phyloP scores from a whole-genome alignment of 2,113 vertebrate genomes.

The Fukomys damarensis region DNA sequence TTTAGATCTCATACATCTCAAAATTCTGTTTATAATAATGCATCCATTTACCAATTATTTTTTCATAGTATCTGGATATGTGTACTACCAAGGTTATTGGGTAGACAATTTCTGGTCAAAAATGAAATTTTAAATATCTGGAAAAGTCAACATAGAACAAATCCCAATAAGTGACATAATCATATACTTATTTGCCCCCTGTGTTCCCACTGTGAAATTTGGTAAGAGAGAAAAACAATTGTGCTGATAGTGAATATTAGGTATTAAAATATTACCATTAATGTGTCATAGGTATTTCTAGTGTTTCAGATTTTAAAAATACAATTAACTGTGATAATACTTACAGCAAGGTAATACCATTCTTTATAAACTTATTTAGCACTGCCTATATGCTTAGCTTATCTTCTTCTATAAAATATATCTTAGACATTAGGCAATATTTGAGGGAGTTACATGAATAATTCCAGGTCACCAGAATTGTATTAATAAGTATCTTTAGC shows the following conservation, averaged over 20 bases:
- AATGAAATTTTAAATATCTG: constrained; percentile 27
- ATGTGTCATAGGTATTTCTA: background rate
- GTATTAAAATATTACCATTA: background rate
- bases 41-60: background rate
- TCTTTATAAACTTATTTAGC: background rate
- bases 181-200: constrained; percentile 4
- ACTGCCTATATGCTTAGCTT: background rate
- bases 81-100: background rate
- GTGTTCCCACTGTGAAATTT: background rate
- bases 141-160: constrained; percentile 12
- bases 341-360: background rate
- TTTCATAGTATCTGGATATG: background rate
- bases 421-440: background rate
- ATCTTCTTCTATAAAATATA: background rate
- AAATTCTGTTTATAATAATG: background rate
- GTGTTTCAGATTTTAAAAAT: background rate
- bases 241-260: background rate
- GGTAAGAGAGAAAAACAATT: background rate
- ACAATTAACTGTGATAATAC: background rate
- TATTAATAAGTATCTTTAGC: background rate
- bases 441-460: background rate
- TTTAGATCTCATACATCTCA: background rate
- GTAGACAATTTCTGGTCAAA: background rate
- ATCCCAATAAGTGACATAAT: background rate
- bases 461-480: background rate